phyloP scores from a whole-genome alignment of 2,888 invertebrate genomes.

The Latheticus oryzae region DNA sequence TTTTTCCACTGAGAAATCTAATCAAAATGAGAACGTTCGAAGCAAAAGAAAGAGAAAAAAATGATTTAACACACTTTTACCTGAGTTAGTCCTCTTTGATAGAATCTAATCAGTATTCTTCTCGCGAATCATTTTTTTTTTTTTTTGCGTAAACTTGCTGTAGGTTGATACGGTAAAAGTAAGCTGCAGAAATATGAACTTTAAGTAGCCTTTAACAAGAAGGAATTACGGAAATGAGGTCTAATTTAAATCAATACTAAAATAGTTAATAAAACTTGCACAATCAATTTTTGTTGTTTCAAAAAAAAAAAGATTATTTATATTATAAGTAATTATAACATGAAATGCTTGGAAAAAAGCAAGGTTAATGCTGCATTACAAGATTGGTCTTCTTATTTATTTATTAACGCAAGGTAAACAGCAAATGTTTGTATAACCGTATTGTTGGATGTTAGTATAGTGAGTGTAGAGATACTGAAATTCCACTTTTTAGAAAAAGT shows the following conservation, averaged over 20 bases:
- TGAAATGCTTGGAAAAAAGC: slow-evolving; percentile 22
- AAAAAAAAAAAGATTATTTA: slow-evolving; percentile 10
- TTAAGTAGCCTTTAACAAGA: background rate
- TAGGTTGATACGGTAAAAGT: slow-evolving; percentile 15
- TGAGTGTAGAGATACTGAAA: slow-evolving; percentile 11
- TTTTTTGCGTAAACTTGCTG: background rate
- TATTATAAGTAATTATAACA: slow-evolving; percentile 37
- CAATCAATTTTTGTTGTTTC: slow-evolving; percentile 15
- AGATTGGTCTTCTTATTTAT: slow-evolving; percentile 41
- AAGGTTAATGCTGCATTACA: slow-evolving; percentile 34
- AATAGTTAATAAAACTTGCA: slow-evolving; percentile 27
- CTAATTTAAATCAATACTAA: slow-evolving; percentile 18
- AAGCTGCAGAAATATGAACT: slow-evolving; percentile 1
- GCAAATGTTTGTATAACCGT: slow-evolving; percentile 40
- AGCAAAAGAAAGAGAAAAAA: slow-evolving; percentile 1
- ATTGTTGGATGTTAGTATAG: slow-evolving; percentile 24
- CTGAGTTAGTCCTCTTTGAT: slow-evolving; percentile 1
- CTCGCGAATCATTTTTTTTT: slow-evolving; percentile 2
- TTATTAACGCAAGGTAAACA: slow-evolving; percentile 46
- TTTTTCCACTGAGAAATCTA: slow-evolving; percentile 2
- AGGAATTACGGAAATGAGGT: slow-evolving; percentile 21
- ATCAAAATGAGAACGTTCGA: background rate
- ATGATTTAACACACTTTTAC: slow-evolving; percentile 10
- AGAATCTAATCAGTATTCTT: slow-evolving; percentile 8
- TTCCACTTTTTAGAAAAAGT: too few relatives aligned